Base-by-base conservation (phyloP, 2,113 vertebrate species). In the Sylvilagus bachmani region DNA sequence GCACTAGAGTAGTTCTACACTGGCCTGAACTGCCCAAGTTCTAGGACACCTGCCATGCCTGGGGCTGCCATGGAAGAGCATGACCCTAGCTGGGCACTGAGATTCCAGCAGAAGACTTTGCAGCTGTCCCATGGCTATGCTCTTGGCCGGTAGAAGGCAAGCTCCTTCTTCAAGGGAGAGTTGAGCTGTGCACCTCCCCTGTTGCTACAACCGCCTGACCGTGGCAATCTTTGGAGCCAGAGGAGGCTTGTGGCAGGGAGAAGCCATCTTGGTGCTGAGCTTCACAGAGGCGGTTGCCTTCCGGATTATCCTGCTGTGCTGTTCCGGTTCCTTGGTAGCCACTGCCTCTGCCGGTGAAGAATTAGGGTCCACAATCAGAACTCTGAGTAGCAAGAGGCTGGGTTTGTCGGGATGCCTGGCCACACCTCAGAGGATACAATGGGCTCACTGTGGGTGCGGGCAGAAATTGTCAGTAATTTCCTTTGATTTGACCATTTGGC, bases 161-260 rank as follows among this genome's bases (percentile, higher is more conserved):
- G 44, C 14, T 27, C n/a, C 83, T 78, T 62, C 33, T 66, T 17
- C 5, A 89, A 90, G 31, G 70, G 10, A 27, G 17, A 64, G 49
- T 51, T 66, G n/a, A 79, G 10, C 11, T 44, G 27, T 5, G 21
- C 4, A 6, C 22, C 13, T 38, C 6, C 0, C 2, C 6, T 0
- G 1, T 51, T 92, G 64, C 49, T 25, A 31, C 27, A 13, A 2
- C 8, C 83, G 69, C 58, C 58, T 61, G 14, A n/a, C 1, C 0
- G 14, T 22, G 38, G 38, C 31, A 44, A 9, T 0, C 51, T 66
- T 89, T 67, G 31, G 14, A 55, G 7, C 27, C 36, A 36, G 49
- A 78, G 12, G 10, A 61, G 2, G 29, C 62, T 38, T 31, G 14
- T 44, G 29, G 31, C 11, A 73, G 16, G 22, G 17, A 38, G 33